These are phyloP conservation scores for Pitangus sulphuratus DNA, from an alignment of 2,797 vertebrate species.

Conservation along the genomic window DNA sequence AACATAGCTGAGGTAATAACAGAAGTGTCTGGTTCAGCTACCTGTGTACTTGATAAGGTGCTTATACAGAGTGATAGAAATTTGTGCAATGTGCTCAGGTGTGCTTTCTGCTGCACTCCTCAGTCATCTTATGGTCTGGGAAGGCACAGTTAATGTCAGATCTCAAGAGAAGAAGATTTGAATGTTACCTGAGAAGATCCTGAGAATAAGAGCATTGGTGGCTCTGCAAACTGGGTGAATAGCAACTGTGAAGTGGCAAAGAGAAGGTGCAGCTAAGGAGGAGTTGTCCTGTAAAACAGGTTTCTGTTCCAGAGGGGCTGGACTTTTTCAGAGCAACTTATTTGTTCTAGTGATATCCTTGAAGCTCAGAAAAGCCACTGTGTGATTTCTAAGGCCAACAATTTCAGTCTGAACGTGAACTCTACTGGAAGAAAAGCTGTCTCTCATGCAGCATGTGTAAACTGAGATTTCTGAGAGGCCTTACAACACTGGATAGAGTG, in stretches of 20 bases:
- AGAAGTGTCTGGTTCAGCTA: background rate
- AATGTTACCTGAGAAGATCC: background rate
- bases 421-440: background rate
- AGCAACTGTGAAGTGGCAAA: background rate
- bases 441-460: background rate
- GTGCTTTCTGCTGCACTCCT: background rate
- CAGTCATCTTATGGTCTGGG: background rate
- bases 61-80: background rate
- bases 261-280: background rate
- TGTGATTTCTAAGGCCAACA: background rate
- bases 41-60: background rate
- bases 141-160: background rate
- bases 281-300: fast-evolving
- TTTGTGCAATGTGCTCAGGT: background rate
- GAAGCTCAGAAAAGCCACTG: background rate
- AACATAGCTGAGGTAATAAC: background rate
- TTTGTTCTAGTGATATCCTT: fast-evolving
- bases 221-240: background rate
- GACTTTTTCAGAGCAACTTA: background rate
- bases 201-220: background rate
- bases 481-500: too few species aligned
- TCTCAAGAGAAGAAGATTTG: background rate
- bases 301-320: background rate
- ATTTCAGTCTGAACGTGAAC: background rate
- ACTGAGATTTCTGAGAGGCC: background rate